Percentiles rank a stretch among this genome's conserved stretches.
These are phyloP conservation scores for Styela plicata DNA, from an alignment of 23 tunicate genomes.

Conservation along the genomic window DNA sequence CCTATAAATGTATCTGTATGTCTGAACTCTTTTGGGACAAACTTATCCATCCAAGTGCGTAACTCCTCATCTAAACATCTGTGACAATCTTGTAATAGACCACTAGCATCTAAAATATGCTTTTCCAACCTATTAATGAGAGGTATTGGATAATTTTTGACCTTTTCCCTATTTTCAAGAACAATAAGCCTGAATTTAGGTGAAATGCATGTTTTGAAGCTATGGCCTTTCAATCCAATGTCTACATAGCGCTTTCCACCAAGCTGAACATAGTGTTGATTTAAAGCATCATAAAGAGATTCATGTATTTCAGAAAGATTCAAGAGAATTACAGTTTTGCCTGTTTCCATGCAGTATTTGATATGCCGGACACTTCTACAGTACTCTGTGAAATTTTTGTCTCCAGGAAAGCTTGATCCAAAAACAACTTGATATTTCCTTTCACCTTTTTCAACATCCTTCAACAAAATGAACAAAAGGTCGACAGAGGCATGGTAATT, in stretches of 20 bases:
- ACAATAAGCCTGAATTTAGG: conserved; percentile 40
- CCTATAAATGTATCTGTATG: conserved; percentile 32
- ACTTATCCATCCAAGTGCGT: conserved; percentile 26
- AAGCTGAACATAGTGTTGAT: conserved; percentile 61
- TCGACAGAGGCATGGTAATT: conserved; percentile 42
- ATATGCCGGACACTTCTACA: conserved; percentile 38
- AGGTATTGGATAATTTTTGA: conserved; percentile 55
- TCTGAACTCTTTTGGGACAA: not conserved
- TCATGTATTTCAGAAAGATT: conserved; percentile 50
- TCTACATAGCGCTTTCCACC: conserved; percentile 58
- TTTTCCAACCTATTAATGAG: conserved; percentile 56
- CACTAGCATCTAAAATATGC: conserved; percentile 27
- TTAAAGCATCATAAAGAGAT: conserved; percentile 58
- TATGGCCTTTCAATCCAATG: conserved; percentile 48
- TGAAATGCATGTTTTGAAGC: conserved; percentile 50
- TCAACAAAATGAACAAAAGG: conserved; percentile 15
- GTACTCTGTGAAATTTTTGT: conserved; percentile 38
- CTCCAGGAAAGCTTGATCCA: conserved; percentile 54
- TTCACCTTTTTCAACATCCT: not conserved
- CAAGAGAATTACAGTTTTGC: conserved; percentile 40
- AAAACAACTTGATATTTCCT: conserved; percentile 33
- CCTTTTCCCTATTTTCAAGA: conserved; percentile 45
- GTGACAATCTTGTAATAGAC: conserved; percentile 20
- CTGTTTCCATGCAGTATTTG: conserved; percentile 56
- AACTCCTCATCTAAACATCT: not conserved